phyloP scores from a whole-genome alignment of 2,797 vertebrate genomes.

The Benthosema pterotum region DNA sequence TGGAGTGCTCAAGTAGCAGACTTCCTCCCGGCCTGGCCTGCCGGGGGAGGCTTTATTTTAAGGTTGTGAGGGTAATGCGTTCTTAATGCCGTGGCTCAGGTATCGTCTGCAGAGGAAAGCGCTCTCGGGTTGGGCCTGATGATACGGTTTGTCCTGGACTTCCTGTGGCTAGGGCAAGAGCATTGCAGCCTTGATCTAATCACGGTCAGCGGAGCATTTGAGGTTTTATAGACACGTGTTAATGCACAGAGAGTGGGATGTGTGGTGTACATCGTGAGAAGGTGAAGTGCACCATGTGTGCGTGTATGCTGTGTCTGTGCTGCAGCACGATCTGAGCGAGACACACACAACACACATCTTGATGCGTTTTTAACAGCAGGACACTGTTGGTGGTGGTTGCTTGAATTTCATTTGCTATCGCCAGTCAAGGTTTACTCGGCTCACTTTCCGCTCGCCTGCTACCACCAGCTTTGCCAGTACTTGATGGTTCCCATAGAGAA shows the following conservation, averaged over 20 bases:
- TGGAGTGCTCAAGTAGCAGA: background rate
- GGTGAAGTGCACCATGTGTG: background rate
- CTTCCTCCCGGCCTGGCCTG: background rate
- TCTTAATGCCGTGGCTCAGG: slow-evolving; percentile 6
- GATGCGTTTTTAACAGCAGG: background rate
- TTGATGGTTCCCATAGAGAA: no score
- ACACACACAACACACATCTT: no score
- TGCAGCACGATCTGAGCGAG: no score
- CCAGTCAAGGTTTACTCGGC: no score
- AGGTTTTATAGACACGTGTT: background rate
- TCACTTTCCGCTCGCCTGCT: no score
- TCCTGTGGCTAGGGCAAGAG: slow-evolving; percentile 8
- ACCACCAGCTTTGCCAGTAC: no score
- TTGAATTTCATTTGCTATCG: no score
- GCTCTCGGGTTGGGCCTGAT: background rate
- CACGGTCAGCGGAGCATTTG: background rate
- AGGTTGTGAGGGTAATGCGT: slow-evolving; percentile 11
- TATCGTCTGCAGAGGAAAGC: background rate
- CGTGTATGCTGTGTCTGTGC: slow-evolving; percentile 1
- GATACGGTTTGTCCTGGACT: background rate
- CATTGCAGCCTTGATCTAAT: background rate
- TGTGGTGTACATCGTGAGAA: background rate
- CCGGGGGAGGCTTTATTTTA: background rate
- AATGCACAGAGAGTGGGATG: background rate
- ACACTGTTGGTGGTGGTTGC: no score